These are phyloP conservation scores for Ferdinandea cuprea DNA, from an alignment of 2,888 invertebrate species.

Conservation along the genomic window DNA sequence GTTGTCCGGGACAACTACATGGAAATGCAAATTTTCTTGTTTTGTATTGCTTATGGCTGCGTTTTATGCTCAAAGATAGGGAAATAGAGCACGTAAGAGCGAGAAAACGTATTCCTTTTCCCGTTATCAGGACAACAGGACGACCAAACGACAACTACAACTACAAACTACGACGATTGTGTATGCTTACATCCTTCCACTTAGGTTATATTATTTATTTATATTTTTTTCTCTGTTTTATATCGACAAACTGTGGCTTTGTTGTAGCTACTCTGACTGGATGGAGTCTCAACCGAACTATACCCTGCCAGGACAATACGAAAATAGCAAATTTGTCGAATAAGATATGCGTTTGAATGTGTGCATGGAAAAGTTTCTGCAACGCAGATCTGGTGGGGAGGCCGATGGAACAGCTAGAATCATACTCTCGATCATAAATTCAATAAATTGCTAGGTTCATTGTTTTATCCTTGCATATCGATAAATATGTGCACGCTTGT, in stretches of 20 bases:
- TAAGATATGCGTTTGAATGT: conserved; percentile 59
- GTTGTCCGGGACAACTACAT: conserved; percentile 59
- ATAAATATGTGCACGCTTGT: conserved; percentile 62
- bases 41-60: conserved; percentile 74
- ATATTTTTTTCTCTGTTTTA: conserved; percentile 70
- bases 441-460: conserved; percentile 72
- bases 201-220: conserved; percentile 70
- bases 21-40: conserved; percentile 74
- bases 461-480: conserved; percentile 71
- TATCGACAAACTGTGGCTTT: conserved; percentile 72
- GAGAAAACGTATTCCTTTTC: conserved; percentile 35
- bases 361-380: conserved; percentile 19
- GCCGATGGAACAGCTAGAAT: conserved; percentile 5
- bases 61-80: conserved; percentile 68
- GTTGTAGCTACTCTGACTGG: conserved; percentile 42
- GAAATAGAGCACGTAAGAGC: conserved; percentile 6
- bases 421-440: conserved; percentile 68
- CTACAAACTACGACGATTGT: not conserved
- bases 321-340: conserved; percentile 57
- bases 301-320: conserved; percentile 15
- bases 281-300: not conserved
- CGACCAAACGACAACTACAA: conserved; percentile 19
- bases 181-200: conserved; percentile 62
- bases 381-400: not conserved
- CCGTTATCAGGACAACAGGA: conserved; percentile 59